Evolutionary conservation across 2,888 invertebrate genomes (phyloP).

Genomic region (Erynnis tages): DNA sequence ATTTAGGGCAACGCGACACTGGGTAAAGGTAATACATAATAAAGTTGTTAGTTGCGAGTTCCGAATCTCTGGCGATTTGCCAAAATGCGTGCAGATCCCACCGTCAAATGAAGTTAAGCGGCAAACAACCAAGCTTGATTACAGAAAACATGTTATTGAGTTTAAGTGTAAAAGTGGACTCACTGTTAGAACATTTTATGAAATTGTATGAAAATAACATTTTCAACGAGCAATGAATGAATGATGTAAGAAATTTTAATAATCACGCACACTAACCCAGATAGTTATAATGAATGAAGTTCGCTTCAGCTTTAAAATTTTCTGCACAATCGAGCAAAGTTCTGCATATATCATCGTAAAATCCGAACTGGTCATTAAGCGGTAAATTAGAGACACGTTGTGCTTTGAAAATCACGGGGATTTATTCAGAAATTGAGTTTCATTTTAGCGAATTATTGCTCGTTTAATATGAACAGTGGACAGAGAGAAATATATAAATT

Average conservation of each 20-base stretch:
- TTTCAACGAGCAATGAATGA: no score
- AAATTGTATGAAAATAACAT: no score
- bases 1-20: slow-evolving; percentile 66
- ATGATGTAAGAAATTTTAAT: no score
- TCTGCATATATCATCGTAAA: background rate
- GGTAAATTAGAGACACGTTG: slow-evolving; percentile 41
- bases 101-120: slow-evolving; percentile 46
- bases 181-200: no score
- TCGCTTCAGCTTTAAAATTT: slow-evolving; percentile 2
- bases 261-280: no score
- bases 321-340: background rate
- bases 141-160: no score
- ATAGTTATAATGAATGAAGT: no score
- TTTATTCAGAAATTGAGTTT: background rate
- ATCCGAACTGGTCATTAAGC: background rate
- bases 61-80: slow-evolving; percentile 51
- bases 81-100: slow-evolving; percentile 44
- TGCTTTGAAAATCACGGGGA: slow-evolving; percentile 41
- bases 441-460: background rate
- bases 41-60: slow-evolving; percentile 65
- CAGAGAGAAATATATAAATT: background rate
- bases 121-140: slow-evolving; percentile 32
- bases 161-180: no score
- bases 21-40: slow-evolving; percentile 74
- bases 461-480: background rate